Evolutionary conservation across 2,888 invertebrate species (phyloP).

Genomic region (Temnothorax unifasciatus): DNA sequence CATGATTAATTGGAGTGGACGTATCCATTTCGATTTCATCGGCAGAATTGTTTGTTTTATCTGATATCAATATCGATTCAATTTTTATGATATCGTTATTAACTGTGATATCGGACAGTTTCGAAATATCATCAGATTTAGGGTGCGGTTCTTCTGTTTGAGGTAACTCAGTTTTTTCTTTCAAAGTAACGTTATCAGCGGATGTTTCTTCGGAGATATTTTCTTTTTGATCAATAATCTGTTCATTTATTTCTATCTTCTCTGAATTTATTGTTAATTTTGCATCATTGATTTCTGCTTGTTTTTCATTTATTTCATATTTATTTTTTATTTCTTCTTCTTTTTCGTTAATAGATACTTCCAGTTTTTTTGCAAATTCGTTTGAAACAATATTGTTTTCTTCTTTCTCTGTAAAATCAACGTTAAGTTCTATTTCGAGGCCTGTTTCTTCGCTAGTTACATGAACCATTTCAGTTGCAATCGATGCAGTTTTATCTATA

Average conservation of each 20-base stretch:
- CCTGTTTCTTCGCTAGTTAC: neutral
- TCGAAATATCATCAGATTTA: conserved; percentile 3
- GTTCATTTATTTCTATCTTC: neutral
- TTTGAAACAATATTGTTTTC: neutral
- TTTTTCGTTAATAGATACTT: neutral
- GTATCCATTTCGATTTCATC: neutral
- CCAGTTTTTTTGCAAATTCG: neutral
- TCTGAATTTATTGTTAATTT: neutral
- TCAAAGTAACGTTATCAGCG: neutral
- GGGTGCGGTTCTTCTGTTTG: neutral
- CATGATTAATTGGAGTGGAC: neutral
- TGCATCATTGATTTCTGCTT: neutral
- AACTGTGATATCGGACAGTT: neutral
- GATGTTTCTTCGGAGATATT: neutral
- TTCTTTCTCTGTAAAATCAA: neutral
- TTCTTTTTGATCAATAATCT: conserved; percentile 9
- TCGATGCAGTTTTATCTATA: neutral
- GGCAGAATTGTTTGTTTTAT: neutral
- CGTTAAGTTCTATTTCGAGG: neutral
- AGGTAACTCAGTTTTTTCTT: conserved; percentile 15
- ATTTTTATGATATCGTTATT: neutral
- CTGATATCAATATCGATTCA: neutral
- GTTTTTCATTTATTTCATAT: neutral
- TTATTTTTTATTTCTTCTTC: neutral
- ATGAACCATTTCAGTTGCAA: neutral